These are phyloP conservation scores for Zaprionus taronus DNA, from an alignment of 1,140 invertebrate genomes.

Conservation along the genomic window DNA sequence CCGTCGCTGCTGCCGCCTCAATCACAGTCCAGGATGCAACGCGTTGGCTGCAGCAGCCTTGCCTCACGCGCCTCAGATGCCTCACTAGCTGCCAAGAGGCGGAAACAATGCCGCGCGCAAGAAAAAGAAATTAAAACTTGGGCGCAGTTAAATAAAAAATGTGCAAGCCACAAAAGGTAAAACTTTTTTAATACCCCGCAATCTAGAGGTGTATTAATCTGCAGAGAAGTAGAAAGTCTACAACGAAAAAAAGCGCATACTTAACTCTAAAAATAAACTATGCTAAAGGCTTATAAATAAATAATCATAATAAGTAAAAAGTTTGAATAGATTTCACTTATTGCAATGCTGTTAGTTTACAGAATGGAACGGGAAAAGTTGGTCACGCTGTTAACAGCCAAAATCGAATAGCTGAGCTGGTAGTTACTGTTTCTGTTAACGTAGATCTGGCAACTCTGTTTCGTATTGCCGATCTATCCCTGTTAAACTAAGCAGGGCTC, in stretches of 20 bases:
- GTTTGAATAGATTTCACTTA: neutral
- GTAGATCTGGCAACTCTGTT: neutral
- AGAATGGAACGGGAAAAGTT: neutral
- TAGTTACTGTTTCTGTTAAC: no score
- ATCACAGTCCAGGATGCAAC: slow-evolving; percentile 14
- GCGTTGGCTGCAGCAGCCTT: slow-evolving; percentile 17
- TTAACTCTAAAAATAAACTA: neutral
- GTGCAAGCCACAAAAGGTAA: slow-evolving; percentile 32
- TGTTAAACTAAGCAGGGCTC: neutral
- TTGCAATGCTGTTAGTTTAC: neutral
- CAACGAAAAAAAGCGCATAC: neutral
- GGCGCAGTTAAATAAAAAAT: slow-evolving; percentile 74
- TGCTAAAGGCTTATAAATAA: neutral
- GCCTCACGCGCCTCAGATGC: slow-evolving; percentile 11
- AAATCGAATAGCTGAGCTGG: neutral
- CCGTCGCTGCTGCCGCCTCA: slow-evolving; percentile 5
- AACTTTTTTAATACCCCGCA: slow-evolving; percentile 53
- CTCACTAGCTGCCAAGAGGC: slow-evolving; percentile 41
- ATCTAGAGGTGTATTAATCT: slow-evolving; percentile 31
- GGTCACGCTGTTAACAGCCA: neutral
- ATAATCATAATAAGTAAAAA: neutral
- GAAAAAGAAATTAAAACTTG: slow-evolving; percentile 80
- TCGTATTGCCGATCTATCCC: neutral
- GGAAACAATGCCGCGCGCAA: slow-evolving; percentile 68
- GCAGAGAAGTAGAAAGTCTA: neutral